A percentile compares a stretch with the other conserved stretches of the same genome.
These are phyloP conservation scores for Dromococcyx pavoninus DNA, from an alignment of 2,797 vertebrate genomes.

Conservation along the genomic window DNA sequence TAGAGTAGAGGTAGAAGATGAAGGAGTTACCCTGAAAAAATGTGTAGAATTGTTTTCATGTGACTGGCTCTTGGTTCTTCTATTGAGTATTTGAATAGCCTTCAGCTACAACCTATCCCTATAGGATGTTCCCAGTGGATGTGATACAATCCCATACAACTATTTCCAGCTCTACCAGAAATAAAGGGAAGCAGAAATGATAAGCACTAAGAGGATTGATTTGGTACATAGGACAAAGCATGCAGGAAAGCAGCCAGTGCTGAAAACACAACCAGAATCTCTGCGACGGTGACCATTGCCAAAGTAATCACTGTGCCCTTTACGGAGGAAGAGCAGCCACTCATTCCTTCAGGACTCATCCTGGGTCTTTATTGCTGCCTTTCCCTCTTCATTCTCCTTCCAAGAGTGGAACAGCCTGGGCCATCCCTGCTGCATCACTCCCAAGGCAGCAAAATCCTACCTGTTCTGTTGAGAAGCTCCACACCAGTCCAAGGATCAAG, in stretches of 20 bases:
- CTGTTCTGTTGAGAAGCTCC: not conserved
- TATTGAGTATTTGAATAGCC: not conserved
- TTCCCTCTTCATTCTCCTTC: not conserved
- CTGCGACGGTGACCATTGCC: not conserved
- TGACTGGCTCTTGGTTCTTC: not conserved
- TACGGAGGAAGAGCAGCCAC: not conserved
- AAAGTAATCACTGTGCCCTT: not conserved
- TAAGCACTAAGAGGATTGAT: not conserved
- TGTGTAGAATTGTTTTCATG: not conserved
- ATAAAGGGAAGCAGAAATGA: not conserved
- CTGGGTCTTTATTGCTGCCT: not conserved
- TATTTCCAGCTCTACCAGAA: not conserved
- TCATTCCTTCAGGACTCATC: not conserved
- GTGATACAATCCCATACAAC: not conserved
- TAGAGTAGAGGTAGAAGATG: not conserved
- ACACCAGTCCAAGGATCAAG: not conserved
- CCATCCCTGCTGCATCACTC: not conserved
- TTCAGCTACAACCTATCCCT: not conserved
- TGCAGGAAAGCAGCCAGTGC: not conserved
- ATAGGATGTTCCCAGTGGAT: not conserved
- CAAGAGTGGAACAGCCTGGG: not conserved
- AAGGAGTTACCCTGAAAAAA: constrained; percentile 3
- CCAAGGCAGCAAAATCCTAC: not conserved
- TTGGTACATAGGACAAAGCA: not conserved
- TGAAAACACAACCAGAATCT: not conserved